A percentile compares a stretch with the other conserved stretches of the same genome.
Evolutionary conservation across 37 sponge, comb jelly and placozoan genomes (phyloP).

Genomic region (Hexactinellida sp.): DNA sequence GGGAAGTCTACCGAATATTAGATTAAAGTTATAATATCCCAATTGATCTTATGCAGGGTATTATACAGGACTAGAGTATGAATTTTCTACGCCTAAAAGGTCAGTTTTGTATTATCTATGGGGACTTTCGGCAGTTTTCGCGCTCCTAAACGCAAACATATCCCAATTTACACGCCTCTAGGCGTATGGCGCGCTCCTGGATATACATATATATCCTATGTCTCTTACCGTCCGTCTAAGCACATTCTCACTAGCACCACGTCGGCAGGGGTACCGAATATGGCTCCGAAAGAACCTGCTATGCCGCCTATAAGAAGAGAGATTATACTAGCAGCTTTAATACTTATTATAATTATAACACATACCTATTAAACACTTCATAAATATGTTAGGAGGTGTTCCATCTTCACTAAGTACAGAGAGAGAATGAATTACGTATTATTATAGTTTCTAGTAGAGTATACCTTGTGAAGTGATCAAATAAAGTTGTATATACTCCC

Average conservation of each 20-base stretch:
- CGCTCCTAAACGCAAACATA: too few relatives aligned
- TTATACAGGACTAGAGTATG: too few relatives aligned
- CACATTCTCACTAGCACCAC: conserved; percentile 76
- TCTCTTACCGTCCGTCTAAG: conserved; percentile 41
- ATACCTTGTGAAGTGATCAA: conserved; percentile 30
- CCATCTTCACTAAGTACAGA: background rate
- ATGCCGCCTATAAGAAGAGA: conserved; percentile 26
- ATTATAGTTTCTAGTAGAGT: background rate
- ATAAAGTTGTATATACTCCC: conserved; percentile 69
- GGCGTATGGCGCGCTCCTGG: too few relatives aligned
- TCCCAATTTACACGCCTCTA: too few relatives aligned
- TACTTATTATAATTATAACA: background rate
- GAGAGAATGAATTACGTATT: background rate
- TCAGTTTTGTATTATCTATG: too few relatives aligned
- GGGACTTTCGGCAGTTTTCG: too few relatives aligned
- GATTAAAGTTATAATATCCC: too few relatives aligned
- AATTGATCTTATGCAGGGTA: too few relatives aligned
- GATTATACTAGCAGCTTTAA: background rate
- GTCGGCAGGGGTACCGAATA: conserved; percentile 79
- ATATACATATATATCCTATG: too few relatives aligned
- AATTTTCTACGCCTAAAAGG: too few relatives aligned
- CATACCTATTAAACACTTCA: background rate
- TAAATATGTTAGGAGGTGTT: conserved; percentile 10
- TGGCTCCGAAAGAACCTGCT: conserved; percentile 68
- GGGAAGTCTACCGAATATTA: conserved; percentile 32